phyloP scores from a whole-genome alignment of 2,888 invertebrate genomes.

The Globia sparganii region DNA sequence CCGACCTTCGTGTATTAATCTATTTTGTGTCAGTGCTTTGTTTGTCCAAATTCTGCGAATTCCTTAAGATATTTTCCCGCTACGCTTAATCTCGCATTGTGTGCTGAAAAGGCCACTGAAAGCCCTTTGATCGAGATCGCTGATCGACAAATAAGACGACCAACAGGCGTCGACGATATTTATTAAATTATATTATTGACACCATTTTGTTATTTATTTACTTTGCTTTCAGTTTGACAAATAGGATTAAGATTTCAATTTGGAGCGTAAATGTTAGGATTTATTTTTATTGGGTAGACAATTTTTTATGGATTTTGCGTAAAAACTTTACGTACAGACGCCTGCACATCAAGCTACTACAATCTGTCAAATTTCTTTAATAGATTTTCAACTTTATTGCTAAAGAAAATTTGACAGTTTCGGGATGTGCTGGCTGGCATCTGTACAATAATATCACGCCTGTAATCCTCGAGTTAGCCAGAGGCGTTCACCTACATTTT shows the following conservation, averaged over 20 bases:
- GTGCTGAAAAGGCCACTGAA: slow-evolving; percentile 49
- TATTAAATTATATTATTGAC: slow-evolving; percentile 29
- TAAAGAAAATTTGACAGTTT: no score
- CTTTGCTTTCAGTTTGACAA: slow-evolving; percentile 22
- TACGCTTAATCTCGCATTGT: slow-evolving; percentile 54
- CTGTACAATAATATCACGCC: no score
- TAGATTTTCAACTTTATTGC: no score
- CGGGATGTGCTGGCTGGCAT: no score
- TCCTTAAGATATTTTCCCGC: slow-evolving; percentile 53
- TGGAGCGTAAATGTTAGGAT: not conserved
- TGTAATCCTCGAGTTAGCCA: no score
- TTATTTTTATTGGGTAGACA: not conserved
- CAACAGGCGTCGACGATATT: slow-evolving; percentile 14
- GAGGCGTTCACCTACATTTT: no score
- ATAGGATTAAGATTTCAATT: slow-evolving; percentile 26
- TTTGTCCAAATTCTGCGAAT: slow-evolving; percentile 60
- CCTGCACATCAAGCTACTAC: no score
- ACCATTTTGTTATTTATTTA: slow-evolving; percentile 16
- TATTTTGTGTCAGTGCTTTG: slow-evolving; percentile 30
- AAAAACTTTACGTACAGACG: no score
- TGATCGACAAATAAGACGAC: slow-evolving; percentile 44
- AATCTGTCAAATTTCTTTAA: no score
- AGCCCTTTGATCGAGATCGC: slow-evolving; percentile 51
- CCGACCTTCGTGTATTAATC: not conserved
- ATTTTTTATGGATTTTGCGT: no score